Evolutionary conservation across 1,140 invertebrate species (phyloP), one percentile per base, ranked within the genome.

Genomic region (Achatina immaculata): DNA sequence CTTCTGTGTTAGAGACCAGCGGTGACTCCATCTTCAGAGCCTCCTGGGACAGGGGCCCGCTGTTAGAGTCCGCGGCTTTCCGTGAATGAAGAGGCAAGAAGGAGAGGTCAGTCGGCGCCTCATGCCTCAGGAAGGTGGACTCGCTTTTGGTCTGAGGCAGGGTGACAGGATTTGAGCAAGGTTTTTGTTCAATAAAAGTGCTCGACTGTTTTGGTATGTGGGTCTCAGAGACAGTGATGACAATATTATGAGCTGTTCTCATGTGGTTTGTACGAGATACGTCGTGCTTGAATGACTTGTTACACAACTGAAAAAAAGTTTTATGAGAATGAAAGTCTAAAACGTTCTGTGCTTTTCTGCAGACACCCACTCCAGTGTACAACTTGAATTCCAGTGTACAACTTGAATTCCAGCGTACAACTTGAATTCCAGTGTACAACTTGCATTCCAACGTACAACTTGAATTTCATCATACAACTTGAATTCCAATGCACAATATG

Each of bases 261-360:
- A 85, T 85, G 75, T 90, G 90, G 81, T 90, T 89, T 19, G 86
- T 82, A 83, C 89, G 85, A 51, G 86, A 88, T 62, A 87, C 80
- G 34, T 85, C 85, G 28, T 85, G 83, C 51, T 84, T 82, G 84
- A 87, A 87, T n/a, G 81, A 76, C 36, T 85, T 83, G 28, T 75
- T 51, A 78, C 86, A 87, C 0, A 83, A 79, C 86, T 87, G 81
- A 19, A 66, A 80, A 71, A 36, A n/a, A n/a, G n/a, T n/a, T n/a
- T n/a, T n/a, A n/a, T n/a, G n/a, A n/a, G n/a, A n/a, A n/a, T n/a
- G n/a, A n/a, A n/a, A n/a, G n/a, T n/a, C n/a, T n/a, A n/a, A n/a
- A n/a, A n/a, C n/a, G n/a, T n/a, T n/a, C n/a, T n/a, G n/a, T n/a
- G n/a, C n/a, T n/a, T n/a, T n/a, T n/a, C n/a, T n/a, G n/a, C n/a